Base-by-base conservation (phyloP, 2,113 vertebrate genomes). In the Epinephelus fuscoguttatus region DNA sequence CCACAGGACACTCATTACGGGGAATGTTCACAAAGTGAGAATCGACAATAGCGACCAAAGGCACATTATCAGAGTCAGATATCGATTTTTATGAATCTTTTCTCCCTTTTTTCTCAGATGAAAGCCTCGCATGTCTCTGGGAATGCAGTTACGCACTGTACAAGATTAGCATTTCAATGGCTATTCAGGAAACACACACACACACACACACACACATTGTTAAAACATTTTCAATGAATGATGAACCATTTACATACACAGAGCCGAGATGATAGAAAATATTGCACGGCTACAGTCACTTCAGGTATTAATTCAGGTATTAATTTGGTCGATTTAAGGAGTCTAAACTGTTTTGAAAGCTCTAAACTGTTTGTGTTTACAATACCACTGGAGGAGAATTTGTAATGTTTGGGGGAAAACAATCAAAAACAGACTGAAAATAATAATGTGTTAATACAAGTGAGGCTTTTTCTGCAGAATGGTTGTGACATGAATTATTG, bases 101-200 rank as follows among this genome's bases (percentile, higher is more conserved):
- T 40, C 47, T 75, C n/a, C 11, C 11, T 11, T 76, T 84, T 75
- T 77, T 80, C 75, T 53, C 61, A 55, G 74, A 85, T 86, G 57
- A 90, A 89, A 90, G 90, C 63, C 47, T 68, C 4, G 4, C 40
- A 30, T n/a, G n/a, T 80, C 67, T 75, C 57, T 23, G n/a, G 3
- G 25, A 90, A 57, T 1, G 19, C 59, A 40, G 60, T 19, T 33
- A 78, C 6, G 9, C 23, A 70, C 49, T 66, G 30, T 5, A 59
- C 40, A 79, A 12, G 57, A 89, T 90, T 91, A 86, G 79, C 84
- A 89, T 88, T 89, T 91, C 88, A 89, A 80, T 84, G 56, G 80
- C 23, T 52, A 19, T 73, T 68, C 67, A 42, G 27, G 37, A 49
- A 57, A 52, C 67, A 55, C 47, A 62, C 61, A 76, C 66, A 70